Percentiles rank a stretch among this genome's conserved stretches.
phyloP scores from a whole-genome alignment of 2,888 invertebrate species.

The Sisyra nigra region DNA sequence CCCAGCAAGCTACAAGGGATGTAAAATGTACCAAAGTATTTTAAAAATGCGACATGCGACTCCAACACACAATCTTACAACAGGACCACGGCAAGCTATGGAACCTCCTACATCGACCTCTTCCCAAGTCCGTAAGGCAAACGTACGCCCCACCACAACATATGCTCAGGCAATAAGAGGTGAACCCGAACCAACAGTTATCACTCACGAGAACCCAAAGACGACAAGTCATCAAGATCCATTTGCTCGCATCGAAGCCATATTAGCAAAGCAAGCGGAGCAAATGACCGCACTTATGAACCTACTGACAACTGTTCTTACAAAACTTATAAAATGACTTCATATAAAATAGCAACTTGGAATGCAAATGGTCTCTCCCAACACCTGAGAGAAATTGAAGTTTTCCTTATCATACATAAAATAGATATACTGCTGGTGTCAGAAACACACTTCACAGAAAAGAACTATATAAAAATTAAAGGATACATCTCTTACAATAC shows the following conservation, averaged over 20 bases:
- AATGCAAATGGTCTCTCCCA: slow-evolving; percentile 13
- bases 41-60: neutral
- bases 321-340: slow-evolving; percentile 9
- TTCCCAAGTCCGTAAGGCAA: too few species aligned
- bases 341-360: slow-evolving; percentile 12
- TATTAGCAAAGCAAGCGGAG: too few species aligned
- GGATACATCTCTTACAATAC: too few species aligned
- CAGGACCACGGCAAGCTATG: too few species aligned
- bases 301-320: slow-evolving; percentile 3
- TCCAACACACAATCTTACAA: neutral
- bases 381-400: slow-evolving; percentile 11
- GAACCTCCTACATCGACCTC: too few species aligned
- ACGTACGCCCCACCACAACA: too few species aligned
- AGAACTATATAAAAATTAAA: too few species aligned
- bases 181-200: too few species aligned
- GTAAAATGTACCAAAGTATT: slow-evolving; percentile 7
- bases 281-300: too few species aligned
- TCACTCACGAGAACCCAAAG: too few species aligned
- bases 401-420: slow-evolving; percentile 9
- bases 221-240: neutral
- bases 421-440: slow-evolving; percentile 14
- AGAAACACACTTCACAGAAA: slow-evolving; percentile 11
- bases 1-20: slow-evolving; percentile 13
- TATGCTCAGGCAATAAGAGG: too few species aligned
- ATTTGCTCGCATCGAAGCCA: too few species aligned